These are phyloP conservation scores for Cryptoleucopteryx plumbea DNA, from an alignment of 2,113 vertebrate genomes.

Conservation along the genomic window DNA sequence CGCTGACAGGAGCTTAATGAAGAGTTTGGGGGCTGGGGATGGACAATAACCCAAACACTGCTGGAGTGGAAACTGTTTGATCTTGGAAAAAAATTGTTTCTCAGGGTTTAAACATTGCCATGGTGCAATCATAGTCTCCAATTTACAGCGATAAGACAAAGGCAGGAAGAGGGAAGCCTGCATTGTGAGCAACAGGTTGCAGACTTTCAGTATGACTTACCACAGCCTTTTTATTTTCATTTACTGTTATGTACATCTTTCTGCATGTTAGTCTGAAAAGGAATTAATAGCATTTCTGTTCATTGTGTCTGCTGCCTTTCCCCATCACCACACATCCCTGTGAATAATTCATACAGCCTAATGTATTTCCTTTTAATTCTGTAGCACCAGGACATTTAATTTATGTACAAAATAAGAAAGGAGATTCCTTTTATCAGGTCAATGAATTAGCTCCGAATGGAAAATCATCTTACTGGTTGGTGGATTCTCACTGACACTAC, in stretches of 20 bases:
- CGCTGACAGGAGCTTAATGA: background rate
- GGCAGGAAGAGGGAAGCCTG: background rate
- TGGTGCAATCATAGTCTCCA: background rate
- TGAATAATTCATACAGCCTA: constrained; percentile 67
- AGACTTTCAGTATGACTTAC: background rate
- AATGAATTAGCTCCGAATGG: constrained; percentile 52
- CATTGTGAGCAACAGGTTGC: background rate
- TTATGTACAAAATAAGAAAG: constrained; percentile 53
- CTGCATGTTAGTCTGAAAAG: constrained; percentile 36
- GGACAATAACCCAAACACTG: background rate
- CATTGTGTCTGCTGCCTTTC: constrained; percentile 39
- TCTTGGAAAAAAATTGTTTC: background rate
- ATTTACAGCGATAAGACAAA: background rate
- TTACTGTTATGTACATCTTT: background rate
- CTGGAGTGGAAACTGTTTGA: background rate
- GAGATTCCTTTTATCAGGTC: constrained; percentile 46
- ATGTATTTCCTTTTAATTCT: constrained; percentile 52
- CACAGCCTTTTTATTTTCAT: background rate
- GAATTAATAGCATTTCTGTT: constrained; percentile 42
- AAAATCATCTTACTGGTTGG: constrained; percentile 51
- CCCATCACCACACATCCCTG: background rate
- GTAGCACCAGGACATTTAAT: constrained; percentile 51
- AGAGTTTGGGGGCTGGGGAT: background rate
- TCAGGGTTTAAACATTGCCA: background rate
- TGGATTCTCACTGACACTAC: background rate